Evolutionary conservation across 2,888 invertebrate genomes (phyloP), one percentile per base, ranked within the genome.

Genomic region (Cheilosia vulpina): DNA sequence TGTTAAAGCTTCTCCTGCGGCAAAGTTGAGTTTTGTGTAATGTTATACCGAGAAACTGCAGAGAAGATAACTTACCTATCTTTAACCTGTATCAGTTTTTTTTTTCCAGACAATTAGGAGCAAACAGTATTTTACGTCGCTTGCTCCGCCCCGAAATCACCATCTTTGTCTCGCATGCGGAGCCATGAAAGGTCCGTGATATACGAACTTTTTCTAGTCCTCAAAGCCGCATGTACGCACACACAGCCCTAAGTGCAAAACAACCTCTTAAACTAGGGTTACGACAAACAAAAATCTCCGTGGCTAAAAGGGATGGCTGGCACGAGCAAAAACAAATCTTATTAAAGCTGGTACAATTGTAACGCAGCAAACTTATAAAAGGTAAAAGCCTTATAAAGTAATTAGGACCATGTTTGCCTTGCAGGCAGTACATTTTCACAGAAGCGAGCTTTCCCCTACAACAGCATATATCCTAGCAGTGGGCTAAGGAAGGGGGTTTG

Each of bases 331-430:
- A 84, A 71, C 79, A 84, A 84, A 84, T 80, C 83, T 84, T 75
- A 84, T 84, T 84, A 84, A 84, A 84, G 62, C 73, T 79, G 83
- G 57, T 73, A 75, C 79, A 79, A 80, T 80, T 80, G 79, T 84
- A 75, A 45, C 83, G 65, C 43, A 79, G 73, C 73, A 68, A 1
- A 68, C 79, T 65, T 65, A 60, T 45, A 50, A 69, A 58, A 65
- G 73, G 75, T 80, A 75, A 71, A 80, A 79, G 71, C 75, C 84
- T 80, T 84, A 80, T 84, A 84, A 84, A 84, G 84, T 84, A 84
- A 84, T 84, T 84, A 84, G 84, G 75, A 71, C 65, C 80, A 69
- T 84, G 84, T 84, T 80, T 80, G 75, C 80, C 80, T 71, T 55
- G 52, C 75, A 84, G 84, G 73, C 80, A 80, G 68, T 73, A 79